These are phyloP conservation scores for Poeciliopsis infans DNA, from an alignment of 2,797 vertebrate species.

Conservation along the genomic window DNA sequence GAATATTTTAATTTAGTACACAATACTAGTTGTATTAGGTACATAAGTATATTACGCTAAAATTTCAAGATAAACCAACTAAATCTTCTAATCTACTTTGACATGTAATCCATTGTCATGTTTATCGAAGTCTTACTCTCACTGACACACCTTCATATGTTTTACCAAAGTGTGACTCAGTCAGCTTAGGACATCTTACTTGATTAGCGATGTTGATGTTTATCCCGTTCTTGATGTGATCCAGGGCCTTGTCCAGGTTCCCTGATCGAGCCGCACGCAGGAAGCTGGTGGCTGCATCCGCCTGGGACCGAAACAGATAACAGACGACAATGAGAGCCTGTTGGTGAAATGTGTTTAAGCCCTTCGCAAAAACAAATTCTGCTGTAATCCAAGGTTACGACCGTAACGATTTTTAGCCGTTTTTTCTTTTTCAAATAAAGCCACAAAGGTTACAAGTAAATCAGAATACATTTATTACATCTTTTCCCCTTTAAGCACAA, in stretches of 20 bases:
- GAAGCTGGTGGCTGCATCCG: slow-evolving; percentile 93
- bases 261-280: slow-evolving; percentile 94
- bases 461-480: slow-evolving; percentile 5
- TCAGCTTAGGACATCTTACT: slow-evolving; percentile 73
- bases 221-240: slow-evolving; percentile 94
- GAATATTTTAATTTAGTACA: neutral
- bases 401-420: neutral
- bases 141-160: slow-evolving; percentile 11
- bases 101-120: slow-evolving; percentile 19
- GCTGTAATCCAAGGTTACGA: neutral
- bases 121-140: slow-evolving; percentile 19
- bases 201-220: slow-evolving; percentile 96
- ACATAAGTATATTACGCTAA: neutral
- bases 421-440: neutral
- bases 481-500: slow-evolving; percentile 42
- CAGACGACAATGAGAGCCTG: neutral
- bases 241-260: slow-evolving; percentile 96
- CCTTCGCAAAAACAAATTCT: neutral
- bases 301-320: slow-evolving; percentile 72
- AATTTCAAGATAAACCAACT: neutral
- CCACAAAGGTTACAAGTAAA: neutral
- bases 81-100: slow-evolving; percentile 16
- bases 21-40: neutral
- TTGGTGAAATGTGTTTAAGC: neutral
- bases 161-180: neutral